A percentile compares a stretch with the other conserved stretches of the same genome.
These are phyloP conservation scores for Campoletis sonorensis DNA, from an alignment of 1,140 invertebrate genomes.

Conservation along the genomic window DNA sequence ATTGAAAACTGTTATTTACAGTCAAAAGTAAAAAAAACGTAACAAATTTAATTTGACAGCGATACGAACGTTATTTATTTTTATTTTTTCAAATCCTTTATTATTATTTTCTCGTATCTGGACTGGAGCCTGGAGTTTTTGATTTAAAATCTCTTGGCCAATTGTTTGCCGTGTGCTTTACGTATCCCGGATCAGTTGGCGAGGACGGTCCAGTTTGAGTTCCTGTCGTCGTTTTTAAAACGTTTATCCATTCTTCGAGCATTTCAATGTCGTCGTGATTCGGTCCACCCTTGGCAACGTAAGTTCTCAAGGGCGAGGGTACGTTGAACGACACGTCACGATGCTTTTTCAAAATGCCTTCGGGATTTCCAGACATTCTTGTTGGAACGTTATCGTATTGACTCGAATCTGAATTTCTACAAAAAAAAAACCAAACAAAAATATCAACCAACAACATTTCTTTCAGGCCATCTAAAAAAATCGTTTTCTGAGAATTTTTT, in stretches of 20 bases:
- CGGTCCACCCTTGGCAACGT: slow-evolving; percentile 55
- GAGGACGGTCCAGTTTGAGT: slow-evolving; percentile 76
- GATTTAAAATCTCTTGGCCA: slow-evolving; percentile 78
- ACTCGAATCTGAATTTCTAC: slow-evolving; percentile 72
- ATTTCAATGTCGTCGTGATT: slow-evolving; percentile 71
- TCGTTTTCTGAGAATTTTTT: neutral
- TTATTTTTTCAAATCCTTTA: neutral
- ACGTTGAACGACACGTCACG: slow-evolving; percentile 70
- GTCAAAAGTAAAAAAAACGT: no score
- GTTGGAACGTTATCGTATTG: slow-evolving; percentile 75
- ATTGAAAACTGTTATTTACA: no score
- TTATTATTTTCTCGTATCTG: slow-evolving; percentile 70
- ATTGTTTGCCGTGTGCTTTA: slow-evolving; percentile 81
- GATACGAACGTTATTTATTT: no score
- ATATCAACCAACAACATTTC: no score
- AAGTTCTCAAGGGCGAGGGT: slow-evolving; percentile 64
- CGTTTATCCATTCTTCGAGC: slow-evolving; percentile 73
- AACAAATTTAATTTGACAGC: no score
- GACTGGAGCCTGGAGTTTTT: slow-evolving; percentile 80
- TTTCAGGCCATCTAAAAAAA: neutral
- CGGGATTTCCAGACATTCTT: slow-evolving; percentile 67
- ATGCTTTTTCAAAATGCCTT: slow-evolving; percentile 66
- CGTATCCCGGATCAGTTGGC: slow-evolving; percentile 82
- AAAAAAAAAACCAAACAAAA: slow-evolving; percentile 1
- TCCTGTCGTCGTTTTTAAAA: slow-evolving; percentile 74